phyloP scores from a whole-genome alignment of 2,113 vertebrate species.

The Philantomba maxwellii region DNA sequence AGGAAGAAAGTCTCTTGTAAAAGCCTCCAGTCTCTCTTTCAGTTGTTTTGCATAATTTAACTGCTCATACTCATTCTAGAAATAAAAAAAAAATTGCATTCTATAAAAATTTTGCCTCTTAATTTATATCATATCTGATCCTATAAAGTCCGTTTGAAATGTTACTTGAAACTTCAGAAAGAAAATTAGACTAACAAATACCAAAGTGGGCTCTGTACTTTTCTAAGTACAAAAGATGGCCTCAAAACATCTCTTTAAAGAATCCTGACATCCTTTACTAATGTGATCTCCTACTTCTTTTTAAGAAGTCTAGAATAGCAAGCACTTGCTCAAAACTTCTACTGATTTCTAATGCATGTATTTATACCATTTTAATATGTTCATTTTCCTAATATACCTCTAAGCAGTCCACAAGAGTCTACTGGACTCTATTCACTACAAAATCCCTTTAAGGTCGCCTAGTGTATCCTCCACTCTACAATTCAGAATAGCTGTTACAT shows the following conservation, averaged over 20 bases:
- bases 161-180: not conserved
- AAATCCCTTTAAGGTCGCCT: not conserved
- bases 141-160: constrained; percentile 23
- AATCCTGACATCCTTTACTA: not conserved
- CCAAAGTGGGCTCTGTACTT: not conserved
- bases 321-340: not conserved
- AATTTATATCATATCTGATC: not conserved
- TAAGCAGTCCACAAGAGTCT: not conserved
- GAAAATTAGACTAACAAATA: not conserved
- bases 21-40: constrained; percentile 95
- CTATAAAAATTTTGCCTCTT: not conserved
- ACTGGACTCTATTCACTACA: not conserved
- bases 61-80: constrained; percentile 95
- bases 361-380: not conserved
- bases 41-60: constrained; percentile 97
- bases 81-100: constrained; percentile 50
- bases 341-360: not conserved
- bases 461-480: not conserved
- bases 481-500: not conserved
- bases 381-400: not conserved
- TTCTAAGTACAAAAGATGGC: not conserved
- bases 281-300: not conserved
- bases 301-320: not conserved
- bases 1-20: constrained; percentile 98
- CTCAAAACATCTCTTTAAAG: not conserved